phyloP scores from a whole-genome alignment of 2,797 vertebrate genomes.

The Spinibarbus caldwelli region DNA sequence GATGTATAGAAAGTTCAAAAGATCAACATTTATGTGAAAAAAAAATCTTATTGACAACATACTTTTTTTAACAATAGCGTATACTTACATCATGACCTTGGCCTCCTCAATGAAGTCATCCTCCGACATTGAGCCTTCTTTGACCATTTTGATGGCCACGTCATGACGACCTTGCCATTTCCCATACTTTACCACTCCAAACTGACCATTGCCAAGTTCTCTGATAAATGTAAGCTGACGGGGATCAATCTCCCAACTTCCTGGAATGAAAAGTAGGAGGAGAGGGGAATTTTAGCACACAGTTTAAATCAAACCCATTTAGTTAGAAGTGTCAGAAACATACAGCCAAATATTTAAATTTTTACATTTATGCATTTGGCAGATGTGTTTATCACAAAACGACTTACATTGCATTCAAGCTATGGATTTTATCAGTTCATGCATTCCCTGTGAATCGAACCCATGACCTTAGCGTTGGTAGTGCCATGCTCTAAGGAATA shows the following conservation, averaged over 20 bases:
- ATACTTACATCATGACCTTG: slow-evolving; percentile 98
- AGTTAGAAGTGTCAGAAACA: background rate
- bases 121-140: slow-evolving; percentile 97
- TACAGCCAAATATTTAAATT: background rate
- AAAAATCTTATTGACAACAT: background rate
- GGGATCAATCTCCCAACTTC: slow-evolving; percentile 96
- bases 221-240: slow-evolving; percentile 93
- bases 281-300: background rate
- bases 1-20: background rate
- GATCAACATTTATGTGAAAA: background rate
- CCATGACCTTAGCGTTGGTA: background rate
- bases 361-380: background rate
- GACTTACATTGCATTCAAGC: background rate
- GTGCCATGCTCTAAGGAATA: background rate
- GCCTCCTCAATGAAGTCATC: slow-evolving; percentile 98
- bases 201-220: slow-evolving; percentile 93
- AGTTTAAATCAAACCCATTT: background rate
- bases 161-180: slow-evolving; percentile 95
- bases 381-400: background rate
- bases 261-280: slow-evolving; percentile 68
- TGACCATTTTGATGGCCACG: slow-evolving; percentile 98
- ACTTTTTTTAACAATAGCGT: background rate
- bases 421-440: background rate
- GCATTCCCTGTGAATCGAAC: background rate
- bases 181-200: slow-evolving; percentile 96